These are phyloP conservation scores for Platynereis dumerilii DNA, from an alignment of 2,888 invertebrate species.

Conservation along the genomic window DNA sequence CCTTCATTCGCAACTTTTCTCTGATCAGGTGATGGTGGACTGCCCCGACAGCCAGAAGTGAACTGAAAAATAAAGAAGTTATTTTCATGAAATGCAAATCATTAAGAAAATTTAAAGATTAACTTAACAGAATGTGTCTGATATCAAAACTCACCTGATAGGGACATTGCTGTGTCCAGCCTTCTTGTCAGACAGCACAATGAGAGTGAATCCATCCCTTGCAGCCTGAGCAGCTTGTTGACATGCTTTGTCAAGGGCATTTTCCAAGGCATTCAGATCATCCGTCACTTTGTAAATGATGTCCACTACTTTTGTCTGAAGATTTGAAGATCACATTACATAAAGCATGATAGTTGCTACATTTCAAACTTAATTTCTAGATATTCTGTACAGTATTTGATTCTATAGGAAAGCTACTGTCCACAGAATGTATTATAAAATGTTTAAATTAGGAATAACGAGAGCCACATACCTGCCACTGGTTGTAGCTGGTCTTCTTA, in stretches of 20 bases:
- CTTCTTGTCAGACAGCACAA: conserved; percentile 38
- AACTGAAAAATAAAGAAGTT: conserved; percentile 71
- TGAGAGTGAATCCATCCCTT: conserved; percentile 74
- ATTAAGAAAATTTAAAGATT: no score
- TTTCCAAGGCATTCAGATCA: conserved; percentile 76
- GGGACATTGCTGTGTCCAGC: conserved; percentile 33
- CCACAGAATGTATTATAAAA: no score
- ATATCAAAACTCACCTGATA: conserved; percentile 27
- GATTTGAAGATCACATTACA: conserved; percentile 27
- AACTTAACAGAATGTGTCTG: no score
- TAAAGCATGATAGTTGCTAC: no score
- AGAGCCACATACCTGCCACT: conserved; percentile 78
- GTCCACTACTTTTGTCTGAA: conserved; percentile 80
- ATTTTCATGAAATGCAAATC: no score
- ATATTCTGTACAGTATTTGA: no score
- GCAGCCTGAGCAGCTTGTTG: conserved; percentile 83
- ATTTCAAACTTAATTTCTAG: no score
- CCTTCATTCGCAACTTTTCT: conserved; percentile 93
- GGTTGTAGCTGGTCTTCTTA: conserved; percentile 81
- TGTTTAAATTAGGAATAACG: no score
- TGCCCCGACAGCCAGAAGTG: conserved; percentile 86
- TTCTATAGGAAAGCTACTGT: no score
- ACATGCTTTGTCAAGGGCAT: conserved; percentile 81
- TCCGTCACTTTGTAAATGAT: conserved; percentile 82
- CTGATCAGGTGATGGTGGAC: conserved; percentile 96